Evolutionary conservation across 2,797 vertebrate species (phyloP), one percentile per base, ranked within the genome.

Genomic region (Sebastes itinus): DNA sequence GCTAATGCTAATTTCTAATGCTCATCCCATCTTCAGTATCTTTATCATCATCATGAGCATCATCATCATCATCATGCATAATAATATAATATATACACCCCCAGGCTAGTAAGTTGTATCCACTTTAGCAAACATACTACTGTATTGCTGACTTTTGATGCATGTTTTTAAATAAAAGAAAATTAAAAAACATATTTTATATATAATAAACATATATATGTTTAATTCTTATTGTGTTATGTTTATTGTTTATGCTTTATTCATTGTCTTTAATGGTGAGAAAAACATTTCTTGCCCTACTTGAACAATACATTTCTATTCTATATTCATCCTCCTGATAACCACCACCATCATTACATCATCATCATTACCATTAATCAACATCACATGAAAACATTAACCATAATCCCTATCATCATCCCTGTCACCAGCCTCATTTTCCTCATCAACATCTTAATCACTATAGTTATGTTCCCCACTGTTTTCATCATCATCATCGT

Each of bases 391-490:
- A 86, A 88, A 90, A 83, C 84, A 86, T 68, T 76, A 73, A 72
- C 65, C 72, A 60, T 14, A 13, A 14, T 61, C 59, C 33, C 66
- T 35, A 12, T 87, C 66, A 81, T 82, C 82, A 49, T 81, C 72
- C 2, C 75, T 72, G 60, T 81, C 75, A 71, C 73, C 82, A 62
- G 64, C 70, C 20, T 80, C 77, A 73, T 85, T 81, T 90, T 85
- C 77, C 82, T 92, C 87, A 90, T 93, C 89, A 88, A 61, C 62
- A 77, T 69, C 71, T 56, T 88, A 86, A 91, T 89, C 86, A 85
- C 73, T 55, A 49, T 66, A 22, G 67, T 76, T 68, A 73, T 59
- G 66, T 72, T 69, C 65, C 87, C 85, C 2, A 27, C 83, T 82
- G 87, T 46, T 87, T 83, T 85, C 87, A 88, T 84, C 81, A 75